These are phyloP conservation scores for Drosophila robusta DNA, from an alignment of 2,888 invertebrate species.

Conservation along the genomic window DNA sequence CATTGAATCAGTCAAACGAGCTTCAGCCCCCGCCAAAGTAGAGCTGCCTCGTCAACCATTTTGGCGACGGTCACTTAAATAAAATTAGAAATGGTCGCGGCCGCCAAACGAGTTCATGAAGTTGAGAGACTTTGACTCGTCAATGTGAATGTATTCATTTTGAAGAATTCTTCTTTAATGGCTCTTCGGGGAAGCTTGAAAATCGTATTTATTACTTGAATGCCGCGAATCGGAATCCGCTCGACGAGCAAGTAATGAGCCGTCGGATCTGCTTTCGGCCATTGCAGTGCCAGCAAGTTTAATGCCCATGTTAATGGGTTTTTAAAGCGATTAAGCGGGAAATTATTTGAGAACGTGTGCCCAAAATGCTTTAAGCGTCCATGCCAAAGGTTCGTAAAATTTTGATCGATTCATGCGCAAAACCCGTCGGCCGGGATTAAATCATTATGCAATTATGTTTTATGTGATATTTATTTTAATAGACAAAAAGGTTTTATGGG, in stretches of 20 bases:
- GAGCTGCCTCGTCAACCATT: conserved; percentile 2
- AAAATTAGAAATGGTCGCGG: conserved; percentile 13
- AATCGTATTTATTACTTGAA: conserved; percentile 6
- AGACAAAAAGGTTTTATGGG: conserved; percentile 49
- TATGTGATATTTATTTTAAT: conserved; percentile 46
- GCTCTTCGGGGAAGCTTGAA: conserved; percentile 1
- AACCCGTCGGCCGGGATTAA: conserved; percentile 59
- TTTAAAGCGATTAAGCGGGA: conserved; percentile 67
- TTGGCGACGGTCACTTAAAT: conserved; percentile 12
- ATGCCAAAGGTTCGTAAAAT: conserved; percentile 40
- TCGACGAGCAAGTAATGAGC: conserved; percentile 12
- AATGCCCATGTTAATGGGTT: conserved; percentile 65
- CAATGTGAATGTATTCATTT: conserved; percentile 11
- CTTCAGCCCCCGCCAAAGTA: not conserved
- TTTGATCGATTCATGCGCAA: conserved; percentile 73
- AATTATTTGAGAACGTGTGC: conserved; percentile 26
- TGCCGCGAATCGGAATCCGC: conserved; percentile 2
- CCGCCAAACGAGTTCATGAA: conserved; percentile 7
- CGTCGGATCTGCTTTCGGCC: conserved; percentile 21
- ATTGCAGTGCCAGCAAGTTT: conserved; percentile 33
- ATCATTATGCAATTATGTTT: conserved; percentile 71
- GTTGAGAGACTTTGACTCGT: not conserved
- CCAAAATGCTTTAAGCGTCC: conserved; percentile 6
- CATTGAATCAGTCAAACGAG: conserved; percentile 1
- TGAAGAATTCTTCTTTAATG: conserved; percentile 30